Percentiles rank a stretch among this genome's conserved stretches.
Evolutionary conservation across 2,888 invertebrate species (phyloP).

Genomic region (Prosapia bicincta): DNA sequence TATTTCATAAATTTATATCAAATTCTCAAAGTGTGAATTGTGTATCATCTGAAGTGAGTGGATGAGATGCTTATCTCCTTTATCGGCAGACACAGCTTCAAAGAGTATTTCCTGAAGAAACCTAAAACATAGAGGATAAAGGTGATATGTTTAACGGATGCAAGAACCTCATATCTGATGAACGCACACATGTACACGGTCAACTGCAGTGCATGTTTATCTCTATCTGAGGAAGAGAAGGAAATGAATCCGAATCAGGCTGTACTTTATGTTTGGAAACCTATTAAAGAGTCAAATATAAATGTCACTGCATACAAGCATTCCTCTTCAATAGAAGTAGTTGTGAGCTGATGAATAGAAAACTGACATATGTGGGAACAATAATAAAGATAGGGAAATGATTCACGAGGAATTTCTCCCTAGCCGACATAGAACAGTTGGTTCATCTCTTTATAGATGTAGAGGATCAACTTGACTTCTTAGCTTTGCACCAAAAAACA

Average conservation of each 20-base stretch:
- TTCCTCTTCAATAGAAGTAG: neutral
- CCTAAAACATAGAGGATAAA: too few relatives aligned
- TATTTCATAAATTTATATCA: too few relatives aligned
- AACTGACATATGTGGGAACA: neutral
- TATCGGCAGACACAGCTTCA: neutral
- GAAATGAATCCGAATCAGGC: neutral
- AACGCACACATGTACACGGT: too few relatives aligned
- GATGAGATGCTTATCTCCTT: too few relatives aligned
- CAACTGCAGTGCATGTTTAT: neutral
- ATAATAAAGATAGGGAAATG: neutral
- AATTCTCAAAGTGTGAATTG: too few relatives aligned
- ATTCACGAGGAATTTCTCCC: neutral
- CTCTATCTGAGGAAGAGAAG: neutral
- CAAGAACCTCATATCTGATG: neutral
- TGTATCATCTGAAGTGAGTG: too few relatives aligned
- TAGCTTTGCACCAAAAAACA: constrained; percentile 25
- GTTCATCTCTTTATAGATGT: too few relatives aligned
- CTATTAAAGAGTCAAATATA: neutral
- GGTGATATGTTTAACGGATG: neutral
- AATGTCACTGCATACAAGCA: neutral
- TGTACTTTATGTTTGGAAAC: too few relatives aligned
- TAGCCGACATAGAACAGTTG: neutral
- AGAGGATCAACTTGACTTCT: constrained; percentile 5
- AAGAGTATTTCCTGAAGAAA: neutral
- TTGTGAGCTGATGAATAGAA: neutral